Conservation (phyloP, 2,888 invertebrate genomes). For the Aphidoletes aphidimyza region DNA sequence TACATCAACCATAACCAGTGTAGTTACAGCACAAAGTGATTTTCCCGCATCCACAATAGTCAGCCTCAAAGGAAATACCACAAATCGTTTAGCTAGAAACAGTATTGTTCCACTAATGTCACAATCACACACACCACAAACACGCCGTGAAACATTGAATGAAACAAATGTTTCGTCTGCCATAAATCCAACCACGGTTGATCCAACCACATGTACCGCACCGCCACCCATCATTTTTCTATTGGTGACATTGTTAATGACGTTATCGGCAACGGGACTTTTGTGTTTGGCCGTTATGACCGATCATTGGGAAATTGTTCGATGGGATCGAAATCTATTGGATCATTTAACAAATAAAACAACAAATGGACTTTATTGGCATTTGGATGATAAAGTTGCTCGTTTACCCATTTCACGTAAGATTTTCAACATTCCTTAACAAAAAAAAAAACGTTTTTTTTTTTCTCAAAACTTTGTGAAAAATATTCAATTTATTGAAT, state of each 20-base stretch:
- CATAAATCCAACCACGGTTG: constrained; percentile 59
- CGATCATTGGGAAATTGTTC: constrained; percentile 89
- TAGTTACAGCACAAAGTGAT: not conserved
- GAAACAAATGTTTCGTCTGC: constrained; percentile 51
- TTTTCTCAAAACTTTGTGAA: not conserved
- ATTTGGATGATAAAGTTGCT: constrained; percentile 80
- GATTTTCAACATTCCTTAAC: not conserved
- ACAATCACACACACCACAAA: not conserved
- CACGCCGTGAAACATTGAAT: not conserved
- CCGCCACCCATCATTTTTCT: constrained; percentile 66
- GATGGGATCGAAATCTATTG: constrained; percentile 75
- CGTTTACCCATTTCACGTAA: constrained; percentile 66
- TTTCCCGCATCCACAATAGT: not conserved
- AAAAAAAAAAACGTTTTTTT: not conserved
- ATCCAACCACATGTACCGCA: constrained; percentile 61
- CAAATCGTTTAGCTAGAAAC: not conserved
- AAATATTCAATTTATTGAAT: not conserved
- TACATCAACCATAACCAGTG: not conserved
- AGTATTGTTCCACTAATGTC: not conserved
- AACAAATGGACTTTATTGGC: constrained; percentile 73
- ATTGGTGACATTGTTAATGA: constrained; percentile 72
- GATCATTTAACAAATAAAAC: constrained; percentile 68
- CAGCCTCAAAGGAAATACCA: not conserved
- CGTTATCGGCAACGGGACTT: constrained; percentile 82
- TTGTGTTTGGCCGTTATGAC: constrained; percentile 86